phyloP scores from a whole-genome alignment of 2,888 invertebrate species.

The Asteroscopus sphinx region DNA sequence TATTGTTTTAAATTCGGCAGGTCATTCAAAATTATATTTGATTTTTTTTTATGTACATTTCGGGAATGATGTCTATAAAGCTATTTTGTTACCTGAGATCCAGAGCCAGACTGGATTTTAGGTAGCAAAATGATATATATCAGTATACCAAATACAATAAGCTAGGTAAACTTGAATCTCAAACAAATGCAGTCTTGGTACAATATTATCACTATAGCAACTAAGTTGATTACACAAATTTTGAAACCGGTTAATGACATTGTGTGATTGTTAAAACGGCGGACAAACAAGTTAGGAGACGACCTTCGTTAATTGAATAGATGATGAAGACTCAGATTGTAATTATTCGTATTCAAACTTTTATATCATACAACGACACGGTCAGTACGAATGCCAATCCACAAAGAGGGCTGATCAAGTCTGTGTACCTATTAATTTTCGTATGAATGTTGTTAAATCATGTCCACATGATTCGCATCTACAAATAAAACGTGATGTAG shows the following conservation, averaged over 20 bases:
- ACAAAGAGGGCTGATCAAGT: conserved; percentile 41
- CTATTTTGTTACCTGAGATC: too few relatives aligned
- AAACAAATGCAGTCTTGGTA: too few relatives aligned
- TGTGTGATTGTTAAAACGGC: conserved; percentile 26
- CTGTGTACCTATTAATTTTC: conserved; percentile 50
- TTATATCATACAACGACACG: conserved; percentile 3
- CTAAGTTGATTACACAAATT: conserved; percentile 26
- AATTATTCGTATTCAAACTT: conserved; percentile 20
- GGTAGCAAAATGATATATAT: too few relatives aligned
- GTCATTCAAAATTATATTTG: neutral
- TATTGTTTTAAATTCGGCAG: conserved; percentile 21
- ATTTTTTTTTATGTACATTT: too few relatives aligned
- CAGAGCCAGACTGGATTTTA: too few relatives aligned
- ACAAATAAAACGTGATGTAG: conserved; percentile 81
- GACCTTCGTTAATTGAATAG: conserved; percentile 37
- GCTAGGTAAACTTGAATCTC: too few relatives aligned
- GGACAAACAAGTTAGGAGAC: conserved; percentile 24
- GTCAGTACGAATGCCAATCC: conserved; percentile 27
- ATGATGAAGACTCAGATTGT: conserved; percentile 25
- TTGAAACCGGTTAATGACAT: conserved; percentile 24
- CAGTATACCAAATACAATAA: too few relatives aligned
- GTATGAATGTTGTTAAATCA: conserved; percentile 39
- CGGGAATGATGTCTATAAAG: too few relatives aligned
- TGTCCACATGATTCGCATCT: conserved; percentile 70
- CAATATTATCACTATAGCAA: conserved; percentile 9